Base-by-base conservation (phyloP, 2,113 vertebrate species). In the Geococcyx californianus region DNA sequence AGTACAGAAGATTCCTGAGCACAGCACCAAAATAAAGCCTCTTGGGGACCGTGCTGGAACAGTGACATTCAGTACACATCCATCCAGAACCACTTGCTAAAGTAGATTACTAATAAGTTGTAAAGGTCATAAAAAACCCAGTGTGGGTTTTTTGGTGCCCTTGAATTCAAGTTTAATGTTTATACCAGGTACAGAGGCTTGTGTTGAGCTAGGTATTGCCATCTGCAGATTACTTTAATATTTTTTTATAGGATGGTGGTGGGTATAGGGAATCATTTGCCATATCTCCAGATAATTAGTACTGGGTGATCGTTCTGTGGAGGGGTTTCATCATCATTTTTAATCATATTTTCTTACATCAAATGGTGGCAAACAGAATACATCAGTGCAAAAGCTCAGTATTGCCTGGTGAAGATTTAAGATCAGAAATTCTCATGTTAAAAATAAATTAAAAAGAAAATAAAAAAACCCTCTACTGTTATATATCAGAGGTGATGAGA, bases 31-130 rank as follows among this genome's bases (percentile, higher is more conserved):
- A 86, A 42, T 21, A n/a, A 14, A 82, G n/a, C 42, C 76, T 94
- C 44, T 19, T 74, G 73, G 69, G 84, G 33, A 31, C 4, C 0
- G 5, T 11, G 11, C 62, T 45, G 33, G 26, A 80, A 83, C 83
- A 55, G 52, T 89, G 73, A 59, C 68, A 74, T 80, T 86, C 72
- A 54, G 8, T 49, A 56, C 47, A 55, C 42, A 49, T 69, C 73
- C 89, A 66, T 62, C 83, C 47, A 16, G 64, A 86, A 54, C 33
- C 55, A 21, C 56, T 77, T 92, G 67, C 72, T 54, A 18, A 90
- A 93, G 51, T 38, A 88, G 83, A 63, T 84, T 89, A 42, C 42
- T 94, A 70, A 63, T 62, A 75, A 86, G n/a, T 93, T 92, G 38
- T 60, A 94, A 90, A 94, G 75, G 72, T 90, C 72, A 77, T 55